Evolutionary conservation across 1,140 invertebrate genomes (phyloP).

Genomic region (Drosophila takahashii): DNA sequence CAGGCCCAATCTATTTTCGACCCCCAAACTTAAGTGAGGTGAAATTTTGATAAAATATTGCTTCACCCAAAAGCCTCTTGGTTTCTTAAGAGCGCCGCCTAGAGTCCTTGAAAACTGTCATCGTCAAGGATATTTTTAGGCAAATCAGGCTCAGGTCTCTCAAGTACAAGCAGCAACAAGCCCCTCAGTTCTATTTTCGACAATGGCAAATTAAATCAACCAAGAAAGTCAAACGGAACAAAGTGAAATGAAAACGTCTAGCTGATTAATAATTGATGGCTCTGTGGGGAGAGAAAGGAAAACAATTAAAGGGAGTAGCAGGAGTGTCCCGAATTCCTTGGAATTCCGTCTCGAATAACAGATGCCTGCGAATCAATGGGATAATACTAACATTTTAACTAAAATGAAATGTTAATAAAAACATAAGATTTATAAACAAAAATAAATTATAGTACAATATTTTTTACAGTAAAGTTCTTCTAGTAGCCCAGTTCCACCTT

Average conservation of each 20-base stretch:
- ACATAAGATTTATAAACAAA: not conserved
- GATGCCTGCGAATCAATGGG: not conserved
- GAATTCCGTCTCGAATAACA: not conserved
- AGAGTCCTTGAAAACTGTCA: conserved; percentile 38
- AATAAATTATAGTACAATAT: too few species aligned
- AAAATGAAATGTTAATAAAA: not conserved
- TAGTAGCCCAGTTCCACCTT: too few species aligned
- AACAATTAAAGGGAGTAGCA: conserved; percentile 46
- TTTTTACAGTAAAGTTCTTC: too few species aligned
- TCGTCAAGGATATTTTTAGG: conserved; percentile 40
- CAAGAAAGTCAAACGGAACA: conserved; percentile 46
- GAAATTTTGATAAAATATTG: conserved; percentile 32
- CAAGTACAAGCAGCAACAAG: conserved; percentile 6
- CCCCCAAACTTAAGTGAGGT: conserved; percentile 21
- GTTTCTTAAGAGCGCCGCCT: conserved; percentile 9
- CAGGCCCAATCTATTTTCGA: conserved; percentile 32
- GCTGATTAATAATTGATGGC: conserved; percentile 54
- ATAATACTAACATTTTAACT: not conserved
- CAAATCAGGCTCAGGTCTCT: conserved; percentile 11
- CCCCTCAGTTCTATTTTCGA: conserved; percentile 33
- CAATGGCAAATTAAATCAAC: conserved; percentile 43
- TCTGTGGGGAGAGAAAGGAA: conserved; percentile 17
- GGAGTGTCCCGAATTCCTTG: not conserved
- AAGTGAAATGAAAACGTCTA: conserved; percentile 48
- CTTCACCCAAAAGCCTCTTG: conserved; percentile 10